Evolutionary conservation across 1,140 invertebrate genomes (phyloP), one percentile per base, ranked within the genome.

Genomic region (Drosophila athabasca): DNA sequence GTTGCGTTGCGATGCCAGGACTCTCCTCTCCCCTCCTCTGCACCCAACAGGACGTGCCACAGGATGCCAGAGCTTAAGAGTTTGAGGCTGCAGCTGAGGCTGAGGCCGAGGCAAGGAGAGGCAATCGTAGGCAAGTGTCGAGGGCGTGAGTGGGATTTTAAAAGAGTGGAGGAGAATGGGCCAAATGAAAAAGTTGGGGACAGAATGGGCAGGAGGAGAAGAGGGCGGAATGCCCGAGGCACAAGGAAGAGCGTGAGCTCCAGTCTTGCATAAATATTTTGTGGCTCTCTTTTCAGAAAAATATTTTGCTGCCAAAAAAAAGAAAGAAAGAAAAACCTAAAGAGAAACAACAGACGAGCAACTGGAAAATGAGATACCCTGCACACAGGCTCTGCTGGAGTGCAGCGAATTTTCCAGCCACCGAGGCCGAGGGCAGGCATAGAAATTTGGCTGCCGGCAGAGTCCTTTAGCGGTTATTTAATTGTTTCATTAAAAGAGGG

Each of bases 241-340:
- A 26, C 4, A 26, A 26, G 24, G 4, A 19, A 35, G 35, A 46
- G 39, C 17, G 31, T 39, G 3, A 13, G 35, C 17, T 3, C 19
- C 62, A 58, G 52, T 53, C 68, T 59, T 70, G 68, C 68, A 71
- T 70, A 71, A 71, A 71, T 71, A 71, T 71, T 71, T 71, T 60
- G 68, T 70, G 50, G 66, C 68, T 71, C 46, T 54, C 68, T 70
- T 59, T 60, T 70, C 48, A 55, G 49, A 0, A 48, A 71, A 71
- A 71, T 60, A 71, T 71, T 71, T 71, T 71, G 49, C 48, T 24
- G 35, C 52, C 6, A 15, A 35, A 1, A 6, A 43, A 52, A 52
- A 19, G 50, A 43, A 52, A 19, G 50, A 43, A 48, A 13, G 15
- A 11, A 9, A 26, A 60, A 15, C 3, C 6, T 3, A 9, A 29